phyloP scores from a whole-genome alignment of 2,888 invertebrate genomes.

The Melitaea athalia region DNA sequence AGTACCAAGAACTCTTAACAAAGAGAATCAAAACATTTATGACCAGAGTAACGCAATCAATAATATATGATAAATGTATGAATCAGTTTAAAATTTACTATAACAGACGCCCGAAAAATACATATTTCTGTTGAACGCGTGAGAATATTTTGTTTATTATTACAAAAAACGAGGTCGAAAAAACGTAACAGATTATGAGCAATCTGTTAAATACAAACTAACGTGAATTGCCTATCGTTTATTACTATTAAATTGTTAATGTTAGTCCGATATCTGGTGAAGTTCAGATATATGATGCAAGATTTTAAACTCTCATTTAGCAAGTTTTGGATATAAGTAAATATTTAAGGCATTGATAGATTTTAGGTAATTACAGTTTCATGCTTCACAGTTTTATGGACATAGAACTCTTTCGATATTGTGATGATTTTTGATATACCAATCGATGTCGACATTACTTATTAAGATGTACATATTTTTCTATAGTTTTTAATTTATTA shows the following conservation, averaged over 20 bases:
- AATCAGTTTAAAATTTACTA: background rate
- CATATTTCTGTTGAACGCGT: slow-evolving; percentile 6
- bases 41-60: no score
- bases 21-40: no score
- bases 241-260: background rate
- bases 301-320: background rate
- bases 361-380: no score
- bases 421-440: no score
- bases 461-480: no score
- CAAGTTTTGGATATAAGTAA: background rate
- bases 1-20: no score
- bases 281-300: background rate
- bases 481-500: no score
- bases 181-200: slow-evolving; percentile 4
- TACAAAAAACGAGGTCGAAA: slow-evolving; percentile 7
- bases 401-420: no score
- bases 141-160: slow-evolving; percentile 18
- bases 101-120: background rate
- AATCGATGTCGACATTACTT: no score
- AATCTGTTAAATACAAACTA: slow-evolving; percentile 8
- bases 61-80: no score
- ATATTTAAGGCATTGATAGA: background rate
- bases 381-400: no score
- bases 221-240: background rate
- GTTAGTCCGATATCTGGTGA: no score